Evolutionary conservation across 2,113 vertebrate genomes (phyloP), one percentile per base, ranked within the genome.

Genomic region (Peromyscus maniculatus): DNA sequence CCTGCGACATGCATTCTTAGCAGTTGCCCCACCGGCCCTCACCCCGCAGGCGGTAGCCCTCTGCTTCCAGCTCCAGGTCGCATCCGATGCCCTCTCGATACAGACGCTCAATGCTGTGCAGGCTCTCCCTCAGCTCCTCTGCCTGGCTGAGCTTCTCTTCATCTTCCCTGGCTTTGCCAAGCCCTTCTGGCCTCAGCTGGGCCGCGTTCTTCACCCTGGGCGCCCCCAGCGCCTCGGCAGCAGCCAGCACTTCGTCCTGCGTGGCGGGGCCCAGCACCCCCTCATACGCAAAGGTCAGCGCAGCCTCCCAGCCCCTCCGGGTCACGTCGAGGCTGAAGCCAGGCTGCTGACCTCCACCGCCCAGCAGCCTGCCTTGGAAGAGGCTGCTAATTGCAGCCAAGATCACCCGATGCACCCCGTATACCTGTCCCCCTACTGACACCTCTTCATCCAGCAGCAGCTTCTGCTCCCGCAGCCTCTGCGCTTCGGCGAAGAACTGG

Each of bases 281-380:
- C 15, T 98, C 98, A 19, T 99, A 99, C 78, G 99, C 99, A 39
- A 99, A 99, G 93, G 99, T 98, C 62, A 99, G 97, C 87, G 99
- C 92, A 1, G 98, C 98, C 75, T 98, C 98, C 95, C 99, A 97
- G 89, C 98, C 99, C 33, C 91, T n/a, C 28, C 49, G 39, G 43
- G 98, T 0, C 12, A 94, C 97, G 28, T 94, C 62, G 21, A 97
- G 90, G 89, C 87, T 83, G 64, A 94, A 43, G 8, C 26, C 26
- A 4, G 16, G 0, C 43, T 39, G 89, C 3, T 64, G 57, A 8
- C 19, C 24, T 26, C 79, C 64, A 7, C 75, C 2, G 3, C 31
- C 94, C n/a, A 98, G 86, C 39, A 99, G 90, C 39, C 84, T 97
- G 8, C 96, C 83, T 71, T 94, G 86, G 90, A 99, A 97, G 24